phyloP scores from a whole-genome alignment of 2,113 vertebrate genomes.

The Entelurus aequoreus region DNA sequence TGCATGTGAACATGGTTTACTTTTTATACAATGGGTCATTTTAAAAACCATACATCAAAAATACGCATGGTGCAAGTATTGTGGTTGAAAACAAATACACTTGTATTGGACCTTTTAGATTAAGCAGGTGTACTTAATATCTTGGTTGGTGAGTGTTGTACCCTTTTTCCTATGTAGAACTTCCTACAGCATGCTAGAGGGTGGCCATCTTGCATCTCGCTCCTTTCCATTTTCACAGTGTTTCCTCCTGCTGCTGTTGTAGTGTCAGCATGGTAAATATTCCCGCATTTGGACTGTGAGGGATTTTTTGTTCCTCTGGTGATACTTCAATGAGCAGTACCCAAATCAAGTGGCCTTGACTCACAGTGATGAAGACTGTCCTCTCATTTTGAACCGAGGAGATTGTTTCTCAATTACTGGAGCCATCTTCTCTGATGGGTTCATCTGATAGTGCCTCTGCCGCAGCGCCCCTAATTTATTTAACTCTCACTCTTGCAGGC shows the following conservation, averaged over 20 bases:
- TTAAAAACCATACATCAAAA: too few species aligned
- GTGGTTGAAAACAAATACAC: too few species aligned
- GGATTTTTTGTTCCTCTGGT: background rate
- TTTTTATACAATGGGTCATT: too few species aligned
- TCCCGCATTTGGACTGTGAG: background rate
- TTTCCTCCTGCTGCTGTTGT: background rate
- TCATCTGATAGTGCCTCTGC: slow-evolving; percentile 5
- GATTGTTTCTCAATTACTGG: slow-evolving; percentile 8
- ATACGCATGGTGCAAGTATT: too few species aligned
- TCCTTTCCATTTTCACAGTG: too few species aligned
- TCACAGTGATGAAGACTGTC: background rate
- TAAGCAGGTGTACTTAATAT: too few species aligned
- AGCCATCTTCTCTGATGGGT: background rate
- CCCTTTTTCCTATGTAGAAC: too few species aligned
- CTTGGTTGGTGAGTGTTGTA: too few species aligned
- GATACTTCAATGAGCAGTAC: background rate
- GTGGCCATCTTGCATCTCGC: too few species aligned
- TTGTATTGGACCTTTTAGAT: too few species aligned
- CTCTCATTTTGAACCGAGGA: background rate
- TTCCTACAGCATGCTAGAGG: too few species aligned
- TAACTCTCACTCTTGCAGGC: slow-evolving; percentile 5
- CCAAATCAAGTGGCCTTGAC: background rate
- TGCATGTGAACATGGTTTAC: too few species aligned
- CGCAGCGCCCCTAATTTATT: slow-evolving; percentile 11
- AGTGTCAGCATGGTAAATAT: background rate